A percentile compares a stretch with the other conserved stretches of the same genome.
Conservation (phyloP, 2,888 invertebrate species). For the Pegoplata infirma region DNA sequence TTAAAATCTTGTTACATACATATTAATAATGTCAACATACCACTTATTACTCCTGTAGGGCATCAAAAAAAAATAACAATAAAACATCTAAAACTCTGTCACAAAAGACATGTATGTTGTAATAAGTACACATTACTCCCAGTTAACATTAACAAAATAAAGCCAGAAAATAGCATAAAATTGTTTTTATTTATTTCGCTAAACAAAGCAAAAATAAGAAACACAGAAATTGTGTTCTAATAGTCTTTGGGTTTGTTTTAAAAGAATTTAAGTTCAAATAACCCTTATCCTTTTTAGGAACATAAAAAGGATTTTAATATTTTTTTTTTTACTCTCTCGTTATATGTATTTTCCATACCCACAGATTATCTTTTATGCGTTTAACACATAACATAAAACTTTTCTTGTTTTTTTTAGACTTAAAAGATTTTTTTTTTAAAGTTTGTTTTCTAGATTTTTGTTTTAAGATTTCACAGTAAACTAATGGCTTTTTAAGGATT, state of each 20-base stretch:
- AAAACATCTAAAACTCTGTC: neutral
- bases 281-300: constrained; percentile 34
- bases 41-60: no score
- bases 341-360: constrained; percentile 10
- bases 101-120: neutral
- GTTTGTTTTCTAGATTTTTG: constrained; percentile 24
- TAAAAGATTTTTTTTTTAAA: constrained; percentile 6
- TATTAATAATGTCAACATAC: no score
- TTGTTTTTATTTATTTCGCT: neutral
- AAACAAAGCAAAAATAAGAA: neutral
- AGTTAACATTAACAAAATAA: constrained; percentile 5
- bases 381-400: constrained; percentile 1
- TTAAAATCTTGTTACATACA: no score
- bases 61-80: neutral
- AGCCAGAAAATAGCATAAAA: constrained; percentile 16
- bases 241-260: neutral
- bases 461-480: neutral
- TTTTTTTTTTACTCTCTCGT: constrained; percentile 19
- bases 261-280: constrained; percentile 32
- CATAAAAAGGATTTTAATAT: constrained; percentile 48
- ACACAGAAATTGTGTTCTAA: neutral
- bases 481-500: constrained; percentile 16
- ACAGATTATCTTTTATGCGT: constrained; percentile 22
- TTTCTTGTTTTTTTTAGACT: constrained; percentile 12
- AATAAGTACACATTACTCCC: neutral